Percentiles rank a stretch among this genome's conserved stretches.
phyloP scores from a whole-genome alignment of 2,888 invertebrate species.

The Pachydiplax longipennis region DNA sequence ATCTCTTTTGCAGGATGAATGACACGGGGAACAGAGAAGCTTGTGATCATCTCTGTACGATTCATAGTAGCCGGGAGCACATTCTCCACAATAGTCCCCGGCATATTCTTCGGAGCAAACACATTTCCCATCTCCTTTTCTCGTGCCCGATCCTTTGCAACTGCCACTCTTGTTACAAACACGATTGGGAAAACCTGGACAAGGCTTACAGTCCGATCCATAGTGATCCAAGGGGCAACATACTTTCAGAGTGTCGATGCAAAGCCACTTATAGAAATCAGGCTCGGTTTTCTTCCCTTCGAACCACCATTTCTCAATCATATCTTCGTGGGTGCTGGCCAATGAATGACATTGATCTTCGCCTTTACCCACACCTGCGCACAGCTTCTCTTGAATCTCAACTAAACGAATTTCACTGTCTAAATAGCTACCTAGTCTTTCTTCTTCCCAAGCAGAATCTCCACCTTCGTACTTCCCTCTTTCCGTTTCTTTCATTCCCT shows the following conservation, averaged over 20 bases:
- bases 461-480: constrained; percentile 92
- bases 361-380: constrained; percentile 75
- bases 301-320: constrained; percentile 90
- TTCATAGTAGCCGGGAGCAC: constrained; percentile 75
- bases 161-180: constrained; percentile 19
- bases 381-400: constrained; percentile 89
- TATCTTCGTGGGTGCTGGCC: constrained; percentile 78
- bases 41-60: constrained; percentile 78
- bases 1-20: constrained; percentile 76
- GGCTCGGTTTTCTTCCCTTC: constrained; percentile 67
- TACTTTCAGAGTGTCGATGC: constrained; percentile 75
- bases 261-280: constrained; percentile 78
- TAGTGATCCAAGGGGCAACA: constrained; percentile 88
- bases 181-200: constrained; percentile 73
- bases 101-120: constrained; percentile 83
- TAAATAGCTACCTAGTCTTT: constrained; percentile 81
- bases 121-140: constrained; percentile 93
- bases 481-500: constrained; percentile 67
- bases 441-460: constrained; percentile 92
- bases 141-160: constrained; percentile 80
- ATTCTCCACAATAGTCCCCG: constrained; percentile 80
- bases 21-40: constrained; percentile 79
- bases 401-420: constrained; percentile 88
- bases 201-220: constrained; percentile 82
- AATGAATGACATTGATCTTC: constrained; percentile 78